These are phyloP conservation scores for Fistularia tabacaria DNA, from an alignment of 2,797 vertebrate genomes.

Conservation along the genomic window DNA sequence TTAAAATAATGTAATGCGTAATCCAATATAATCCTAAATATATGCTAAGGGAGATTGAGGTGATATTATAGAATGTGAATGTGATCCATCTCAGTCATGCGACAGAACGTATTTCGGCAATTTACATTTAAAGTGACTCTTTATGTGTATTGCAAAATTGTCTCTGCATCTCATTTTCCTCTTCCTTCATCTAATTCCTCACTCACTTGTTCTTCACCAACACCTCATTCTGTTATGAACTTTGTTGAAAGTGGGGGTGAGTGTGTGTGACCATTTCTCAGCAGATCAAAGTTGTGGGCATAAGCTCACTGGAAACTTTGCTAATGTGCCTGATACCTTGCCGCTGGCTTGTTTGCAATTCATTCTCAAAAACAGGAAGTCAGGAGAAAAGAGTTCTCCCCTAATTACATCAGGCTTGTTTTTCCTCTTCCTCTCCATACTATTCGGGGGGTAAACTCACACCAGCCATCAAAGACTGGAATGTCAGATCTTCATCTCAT, in stretches of 20 bases:
- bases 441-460: conserved; percentile 42
- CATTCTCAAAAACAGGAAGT: conserved; percentile 76
- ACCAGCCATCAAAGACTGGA: conserved; percentile 57
- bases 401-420: conserved; percentile 58
- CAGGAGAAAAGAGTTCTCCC: conserved; percentile 64
- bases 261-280: conserved; percentile 29
- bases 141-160: no score
- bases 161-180: background rate
- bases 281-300: conserved; percentile 63
- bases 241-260: background rate
- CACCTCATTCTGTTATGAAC: background rate
- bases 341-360: conserved; percentile 60
- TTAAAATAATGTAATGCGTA: no score
- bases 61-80: no score
- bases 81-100: no score
- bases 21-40: no score
- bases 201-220: conserved; percentile 10
- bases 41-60: no score
- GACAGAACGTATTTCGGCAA: no score
- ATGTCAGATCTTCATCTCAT: conserved; percentile 54
- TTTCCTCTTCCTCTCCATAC: conserved; percentile 47
- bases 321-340: conserved; percentile 65
- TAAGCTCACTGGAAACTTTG: conserved; percentile 50
- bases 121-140: no score
- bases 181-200: background rate